Conservation (phyloP, 2,888 invertebrate genomes). For the Acronicta psi region DNA sequence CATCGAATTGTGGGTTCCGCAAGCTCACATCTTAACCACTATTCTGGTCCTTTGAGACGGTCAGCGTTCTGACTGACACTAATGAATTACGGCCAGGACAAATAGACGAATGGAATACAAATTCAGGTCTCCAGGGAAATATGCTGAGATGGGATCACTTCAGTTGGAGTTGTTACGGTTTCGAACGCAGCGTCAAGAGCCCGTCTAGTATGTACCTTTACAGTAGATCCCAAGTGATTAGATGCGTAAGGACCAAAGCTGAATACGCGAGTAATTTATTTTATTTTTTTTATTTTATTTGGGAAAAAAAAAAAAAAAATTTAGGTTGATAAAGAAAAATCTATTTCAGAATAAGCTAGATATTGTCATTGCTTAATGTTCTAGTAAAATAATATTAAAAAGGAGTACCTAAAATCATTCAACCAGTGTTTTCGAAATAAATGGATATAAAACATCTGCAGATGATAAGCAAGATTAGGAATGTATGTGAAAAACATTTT, state of each 20-base stretch:
- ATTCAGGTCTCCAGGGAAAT: conserved; percentile 58
- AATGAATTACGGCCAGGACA: conserved; percentile 58
- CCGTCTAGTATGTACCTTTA: conserved; percentile 26
- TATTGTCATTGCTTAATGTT: too few relatives aligned
- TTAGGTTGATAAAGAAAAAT: conserved; percentile 5
- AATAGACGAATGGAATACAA: conserved; percentile 61
- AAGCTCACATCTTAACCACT: conserved; percentile 28
- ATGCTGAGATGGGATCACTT: conserved; percentile 52
- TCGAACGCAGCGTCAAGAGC: conserved; percentile 24
- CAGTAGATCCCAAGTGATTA: conserved; percentile 32
- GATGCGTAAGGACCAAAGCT: conserved; percentile 33
- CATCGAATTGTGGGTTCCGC: conserved; percentile 36
- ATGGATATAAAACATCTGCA: too few relatives aligned
- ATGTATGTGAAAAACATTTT: conserved; percentile 1
- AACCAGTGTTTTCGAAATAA: not conserved
- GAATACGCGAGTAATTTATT: conserved; percentile 1
- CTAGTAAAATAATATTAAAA: not conserved
- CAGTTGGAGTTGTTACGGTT: conserved; percentile 38
- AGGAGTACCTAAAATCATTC: not conserved
- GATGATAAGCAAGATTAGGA: conserved; percentile 1
- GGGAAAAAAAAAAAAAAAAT: too few relatives aligned
- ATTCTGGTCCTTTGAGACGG: conserved; percentile 47
- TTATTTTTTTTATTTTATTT: too few relatives aligned
- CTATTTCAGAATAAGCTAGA: not conserved
- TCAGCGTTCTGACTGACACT: conserved; percentile 53